Base-by-base conservation (phyloP, 2,113 vertebrate genomes). In the Oceanites oceanicus region DNA sequence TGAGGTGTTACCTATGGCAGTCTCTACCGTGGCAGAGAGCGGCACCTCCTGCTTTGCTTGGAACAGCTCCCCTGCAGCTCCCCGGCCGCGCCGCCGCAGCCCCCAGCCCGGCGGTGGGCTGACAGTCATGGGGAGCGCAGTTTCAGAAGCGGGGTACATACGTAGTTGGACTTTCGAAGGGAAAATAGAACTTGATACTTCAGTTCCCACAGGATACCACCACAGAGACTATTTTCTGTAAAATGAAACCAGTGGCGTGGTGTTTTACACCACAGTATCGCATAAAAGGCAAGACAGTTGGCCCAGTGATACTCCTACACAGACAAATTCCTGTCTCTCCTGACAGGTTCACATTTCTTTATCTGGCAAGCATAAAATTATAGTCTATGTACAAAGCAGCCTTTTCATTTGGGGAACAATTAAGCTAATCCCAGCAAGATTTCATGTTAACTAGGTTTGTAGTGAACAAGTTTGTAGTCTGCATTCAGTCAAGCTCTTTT, bases 131-230 rank as follows among this genome's bases (percentile, higher is more conserved):
- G 30, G 36, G 86, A 78, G 74, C 0, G 0, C 1, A 0, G 55
- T 45, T 79, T 87, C 89, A 84, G 76, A 65, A 94, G 62, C 3
- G 0, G 67, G 67, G 50, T 42, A 34, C 20, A 7, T 72, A 30
- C 4, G 68, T 72, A 91, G 63, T 13, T 92, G 79, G 72, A 67
- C 19, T 88, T 96, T 32, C 63, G 76, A 83, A 92, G 77, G 86
- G 83, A 94, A 97, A 97, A 95, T 17, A 97, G 95, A 97, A 97
- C 68, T 47, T 52, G 91, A 97, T 96, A 86, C 82, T 75, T 83
- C 77, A 83, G 91, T 92, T 92, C 95, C 86, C 96, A 94, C 71
- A 89, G 73, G 87, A 86, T 80, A 65, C 85, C 82, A 92, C 94
- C 96, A 86, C 81, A 76, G 91, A 74, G 91, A 66, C 80, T 88